These are phyloP conservation scores for Zaprionus tsacasi DNA, from an alignment of 1,140 invertebrate species.

Conservation along the genomic window DNA sequence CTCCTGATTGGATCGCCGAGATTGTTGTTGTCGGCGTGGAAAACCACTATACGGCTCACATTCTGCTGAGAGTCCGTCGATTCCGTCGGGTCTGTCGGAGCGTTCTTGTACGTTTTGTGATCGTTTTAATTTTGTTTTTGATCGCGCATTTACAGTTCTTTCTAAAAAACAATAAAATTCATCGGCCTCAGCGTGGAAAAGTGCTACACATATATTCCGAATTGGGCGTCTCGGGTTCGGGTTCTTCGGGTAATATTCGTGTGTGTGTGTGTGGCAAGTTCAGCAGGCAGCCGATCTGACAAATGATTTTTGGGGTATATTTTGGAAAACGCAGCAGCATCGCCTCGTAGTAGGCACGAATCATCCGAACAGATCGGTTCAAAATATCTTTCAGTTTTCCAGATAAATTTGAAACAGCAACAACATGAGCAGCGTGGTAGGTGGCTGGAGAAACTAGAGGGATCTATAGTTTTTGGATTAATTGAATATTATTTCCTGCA, in stretches of 20 bases:
- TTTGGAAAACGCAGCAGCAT: slow-evolving; percentile 75
- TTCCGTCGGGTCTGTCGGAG: not conserved
- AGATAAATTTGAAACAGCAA: slow-evolving; percentile 47
- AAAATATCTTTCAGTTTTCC: slow-evolving; percentile 49
- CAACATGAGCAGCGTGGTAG: slow-evolving; percentile 75
- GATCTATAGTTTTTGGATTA: not conserved
- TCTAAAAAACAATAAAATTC: slow-evolving; percentile 82
- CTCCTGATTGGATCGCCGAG: slow-evolving; percentile 38
- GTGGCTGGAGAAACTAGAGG: not conserved
- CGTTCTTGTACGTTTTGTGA: slow-evolving; percentile 14
- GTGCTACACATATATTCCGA: slow-evolving; percentile 63
- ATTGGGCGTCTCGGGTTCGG: slow-evolving; percentile 45
- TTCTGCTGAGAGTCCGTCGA: slow-evolving; percentile 36
- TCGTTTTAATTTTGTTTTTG: slow-evolving; percentile 76
- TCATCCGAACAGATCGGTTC: slow-evolving; percentile 71
- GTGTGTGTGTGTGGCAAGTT: slow-evolving; percentile 63
- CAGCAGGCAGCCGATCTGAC: slow-evolving; percentile 53
- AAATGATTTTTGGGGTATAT: slow-evolving; percentile 69
- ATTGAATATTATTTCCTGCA: slow-evolving; percentile 53
- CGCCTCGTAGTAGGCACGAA: slow-evolving; percentile 73
- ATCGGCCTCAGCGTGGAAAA: slow-evolving; percentile 68
- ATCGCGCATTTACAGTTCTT: slow-evolving; percentile 79
- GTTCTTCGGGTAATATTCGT: slow-evolving; percentile 24
- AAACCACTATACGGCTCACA: slow-evolving; percentile 78
- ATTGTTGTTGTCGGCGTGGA: slow-evolving; percentile 47